Base-by-base conservation (phyloP, 92 coral and sea anemone genomes). In the Palythoa grandis region DNA sequence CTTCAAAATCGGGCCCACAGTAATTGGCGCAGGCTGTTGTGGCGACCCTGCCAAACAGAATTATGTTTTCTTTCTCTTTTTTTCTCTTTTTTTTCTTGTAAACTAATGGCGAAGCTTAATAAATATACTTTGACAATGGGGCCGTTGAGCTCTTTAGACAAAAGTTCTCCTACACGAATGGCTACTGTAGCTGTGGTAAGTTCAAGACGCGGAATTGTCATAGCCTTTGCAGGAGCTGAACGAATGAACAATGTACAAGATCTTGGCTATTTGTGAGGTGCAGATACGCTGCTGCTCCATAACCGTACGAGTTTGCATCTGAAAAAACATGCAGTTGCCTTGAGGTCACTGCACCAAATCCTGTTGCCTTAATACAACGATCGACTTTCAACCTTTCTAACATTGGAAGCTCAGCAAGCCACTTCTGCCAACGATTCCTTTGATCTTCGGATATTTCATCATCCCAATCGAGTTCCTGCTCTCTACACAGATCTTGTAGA, bases 281-380 rank as follows among this genome's bases (percentile, higher is more conserved):
- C n/a, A n/a, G n/a, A n/a, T n/a, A n/a, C n/a, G n/a, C n/a, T n/a
- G n/a, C 69, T 56, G 72, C 74, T 25, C 79, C 78, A 71, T 79
- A 79, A 72, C 80, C 86, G 19, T 52, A 17, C 38, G 63, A 56
- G 24, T 73, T 56, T 2, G 86, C 90, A 61, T 79, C 90, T 60
- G 85, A 68, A 48, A 87, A 87, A 14, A 47, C 70, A 54, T 87
- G 85, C 13, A 87, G 25, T 69, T 87, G 85, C 38, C 61, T 56
- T 68, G 89, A 89, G n/a, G 39, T 82, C 53, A 89, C 83, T 14
- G 52, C 47, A 63, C 90, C 94, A 89, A 92, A 92, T 16, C 76
- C 82, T 52, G 88, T 37, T 52, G 95, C 92, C 56, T 48, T 92
- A 47, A 87, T 47, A 74, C 92, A 86, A 20, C 94, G 87, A 60